Percentiles rank a stretch among this genome's conserved stretches.
phyloP scores from a whole-genome alignment of 2,888 invertebrate species.

The Sphaeridia pumilis region DNA sequence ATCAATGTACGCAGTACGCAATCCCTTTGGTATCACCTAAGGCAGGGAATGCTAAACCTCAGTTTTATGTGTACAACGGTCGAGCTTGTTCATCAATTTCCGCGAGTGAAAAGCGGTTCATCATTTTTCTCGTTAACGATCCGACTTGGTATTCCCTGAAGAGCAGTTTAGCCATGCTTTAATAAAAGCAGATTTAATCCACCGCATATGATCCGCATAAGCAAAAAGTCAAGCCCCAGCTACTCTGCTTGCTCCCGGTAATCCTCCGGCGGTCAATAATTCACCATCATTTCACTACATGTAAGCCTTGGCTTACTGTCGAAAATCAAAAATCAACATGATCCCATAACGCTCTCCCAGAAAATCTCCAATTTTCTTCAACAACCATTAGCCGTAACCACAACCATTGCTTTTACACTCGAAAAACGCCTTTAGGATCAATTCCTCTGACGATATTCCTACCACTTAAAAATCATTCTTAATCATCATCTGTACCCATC shows the following conservation, averaged over 20 bases:
- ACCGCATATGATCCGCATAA: slow-evolving; percentile 3
- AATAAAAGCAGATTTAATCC: neutral
- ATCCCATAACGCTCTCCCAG: neutral
- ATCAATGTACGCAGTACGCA: too few species aligned
- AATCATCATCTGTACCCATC: neutral
- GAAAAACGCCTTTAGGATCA: neutral
- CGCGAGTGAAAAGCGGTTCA: neutral
- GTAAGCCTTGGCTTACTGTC: too few species aligned
- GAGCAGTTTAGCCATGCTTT: neutral
- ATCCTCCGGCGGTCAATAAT: neutral
- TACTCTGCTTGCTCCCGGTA: neutral
- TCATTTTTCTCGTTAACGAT: neutral
- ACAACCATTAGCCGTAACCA: neutral
- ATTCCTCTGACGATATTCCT: neutral
- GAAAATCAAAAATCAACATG: slow-evolving; percentile 1
- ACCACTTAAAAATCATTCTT: neutral
- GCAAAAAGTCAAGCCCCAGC: neutral
- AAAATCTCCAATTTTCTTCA: neutral
- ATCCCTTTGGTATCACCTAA: too few species aligned
- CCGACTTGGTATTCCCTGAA: neutral
- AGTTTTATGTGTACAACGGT: neutral
- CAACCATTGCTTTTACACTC: neutral
- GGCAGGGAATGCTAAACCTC: too few species aligned
- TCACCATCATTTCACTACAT: neutral
- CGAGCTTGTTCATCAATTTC: neutral